Percentiles rank a stretch among this genome's conserved stretches.
Evolutionary conservation across 2,113 vertebrate species (phyloP).

Genomic region (Hippocampus barbouri): DNA sequence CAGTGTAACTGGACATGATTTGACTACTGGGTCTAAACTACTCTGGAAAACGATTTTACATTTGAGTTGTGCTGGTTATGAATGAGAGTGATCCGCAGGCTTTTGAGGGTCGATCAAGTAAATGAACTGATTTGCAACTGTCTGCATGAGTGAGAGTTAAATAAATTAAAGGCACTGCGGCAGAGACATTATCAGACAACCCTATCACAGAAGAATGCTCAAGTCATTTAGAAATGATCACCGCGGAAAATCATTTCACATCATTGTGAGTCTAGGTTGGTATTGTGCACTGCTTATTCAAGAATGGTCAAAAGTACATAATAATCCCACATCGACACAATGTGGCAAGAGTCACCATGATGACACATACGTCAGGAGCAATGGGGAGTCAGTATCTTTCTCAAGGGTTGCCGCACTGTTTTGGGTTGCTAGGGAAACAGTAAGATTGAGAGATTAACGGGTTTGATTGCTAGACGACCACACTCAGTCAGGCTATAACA

Average conservation of each 20-base stretch:
- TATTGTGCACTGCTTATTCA: neutral
- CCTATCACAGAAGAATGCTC: neutral
- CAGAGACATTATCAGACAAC: conserved; percentile 5
- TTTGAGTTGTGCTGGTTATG: neutral
- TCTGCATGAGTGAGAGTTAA: conserved; percentile 6
- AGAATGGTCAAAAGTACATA: neutral
- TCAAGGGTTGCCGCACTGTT: neutral
- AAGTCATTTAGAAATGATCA: conserved; percentile 9
- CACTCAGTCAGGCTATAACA: neutral
- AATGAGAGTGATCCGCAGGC: neutral
- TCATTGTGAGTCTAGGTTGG: neutral
- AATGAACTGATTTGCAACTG: conserved; percentile 10
- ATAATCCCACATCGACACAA: neutral
- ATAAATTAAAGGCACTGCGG: conserved; percentile 12
- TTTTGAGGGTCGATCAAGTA: conserved; percentile 4
- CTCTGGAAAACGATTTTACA: neutral
- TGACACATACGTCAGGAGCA: neutral
- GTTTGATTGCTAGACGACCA: neutral
- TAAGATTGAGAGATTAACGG: neutral
- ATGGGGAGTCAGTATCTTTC: neutral
- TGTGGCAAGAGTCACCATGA: neutral
- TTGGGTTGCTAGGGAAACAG: neutral
- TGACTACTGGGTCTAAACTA: neutral
- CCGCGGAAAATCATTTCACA: neutral
- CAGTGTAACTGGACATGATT: neutral